Conservation (phyloP, 2,888 invertebrate genomes). For the Drepanosiphum platanoidis region DNA sequence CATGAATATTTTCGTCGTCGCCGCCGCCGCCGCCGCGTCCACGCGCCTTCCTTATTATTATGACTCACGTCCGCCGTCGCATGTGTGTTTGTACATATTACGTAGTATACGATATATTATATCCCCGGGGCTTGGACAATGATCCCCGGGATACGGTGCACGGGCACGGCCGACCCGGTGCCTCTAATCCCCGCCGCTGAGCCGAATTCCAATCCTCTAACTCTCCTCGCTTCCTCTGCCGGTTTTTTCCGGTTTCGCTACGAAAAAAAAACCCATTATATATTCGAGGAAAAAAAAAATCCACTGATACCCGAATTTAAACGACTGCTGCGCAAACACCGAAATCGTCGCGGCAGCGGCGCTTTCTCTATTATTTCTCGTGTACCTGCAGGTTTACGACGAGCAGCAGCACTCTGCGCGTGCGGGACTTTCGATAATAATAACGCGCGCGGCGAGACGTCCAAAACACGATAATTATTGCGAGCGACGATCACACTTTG, state of each 20-base stretch:
- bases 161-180: neutral
- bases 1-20: neutral
- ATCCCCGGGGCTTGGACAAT: neutral
- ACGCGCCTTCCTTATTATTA: neutral
- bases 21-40: neutral
- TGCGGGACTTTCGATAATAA: constrained; percentile 17
- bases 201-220: constrained; percentile 3
- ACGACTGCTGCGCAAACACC: neutral
- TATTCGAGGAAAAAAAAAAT: neutral
- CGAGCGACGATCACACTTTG: too few species aligned
- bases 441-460: neutral
- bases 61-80: neutral
- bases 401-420: too few species aligned
- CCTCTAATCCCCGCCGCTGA: neutral
- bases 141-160: neutral
- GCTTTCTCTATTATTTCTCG: neutral
- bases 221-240: neutral
- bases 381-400: too few species aligned
- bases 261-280: neutral
- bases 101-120: too few species aligned
- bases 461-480: too few species aligned
- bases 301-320: neutral
- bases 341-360: too few species aligned
- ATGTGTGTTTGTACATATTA: neutral
- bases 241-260: neutral